Conservation (phyloP, 64 coral and sea anemone genomes). For the Pocillopora verrucosa region DNA sequence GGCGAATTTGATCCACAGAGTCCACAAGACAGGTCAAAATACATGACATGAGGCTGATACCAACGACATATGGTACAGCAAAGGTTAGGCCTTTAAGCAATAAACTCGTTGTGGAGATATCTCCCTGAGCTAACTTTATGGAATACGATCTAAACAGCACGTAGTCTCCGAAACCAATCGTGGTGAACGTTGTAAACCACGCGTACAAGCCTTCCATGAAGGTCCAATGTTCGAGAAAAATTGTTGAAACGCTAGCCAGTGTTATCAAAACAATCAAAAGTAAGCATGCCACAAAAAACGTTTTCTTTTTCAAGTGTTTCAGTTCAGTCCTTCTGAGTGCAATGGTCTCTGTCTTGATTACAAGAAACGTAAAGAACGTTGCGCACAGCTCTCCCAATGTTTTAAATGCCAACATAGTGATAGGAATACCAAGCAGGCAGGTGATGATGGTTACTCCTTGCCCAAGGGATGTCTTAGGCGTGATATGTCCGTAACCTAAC, state of each 20-base stretch:
- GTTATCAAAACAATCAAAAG: not conserved
- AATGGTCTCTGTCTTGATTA: constrained; percentile 5
- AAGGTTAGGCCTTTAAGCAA: not conserved
- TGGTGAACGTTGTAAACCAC: constrained; percentile 24
- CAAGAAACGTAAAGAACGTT: not conserved
- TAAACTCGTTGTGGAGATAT: not conserved
- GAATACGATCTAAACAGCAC: not conserved
- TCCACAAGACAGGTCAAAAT: constrained; percentile 14
- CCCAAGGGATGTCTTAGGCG: constrained; percentile 40
- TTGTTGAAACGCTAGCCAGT: not conserved
- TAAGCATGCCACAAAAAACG: not conserved
- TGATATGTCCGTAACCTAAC: constrained; percentile 46
- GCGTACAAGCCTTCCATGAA: constrained; percentile 19
- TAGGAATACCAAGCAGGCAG: constrained; percentile 43
- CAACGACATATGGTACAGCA: not conserved
- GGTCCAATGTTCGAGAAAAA: not conserved
- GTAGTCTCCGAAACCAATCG: constrained; percentile 34
- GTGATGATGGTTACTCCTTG: constrained; percentile 24
- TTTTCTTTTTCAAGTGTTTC: not conserved
- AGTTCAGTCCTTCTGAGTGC: not conserved
- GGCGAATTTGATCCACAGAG: constrained; percentile 13
- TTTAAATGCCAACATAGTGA: constrained; percentile 57
- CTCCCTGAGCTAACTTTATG: not conserved
- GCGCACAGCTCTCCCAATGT: constrained; percentile 32
- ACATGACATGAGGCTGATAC: constrained; percentile 9